Conservation (phyloP, 1,140 invertebrate species). For the Ceratina japonica region DNA sequence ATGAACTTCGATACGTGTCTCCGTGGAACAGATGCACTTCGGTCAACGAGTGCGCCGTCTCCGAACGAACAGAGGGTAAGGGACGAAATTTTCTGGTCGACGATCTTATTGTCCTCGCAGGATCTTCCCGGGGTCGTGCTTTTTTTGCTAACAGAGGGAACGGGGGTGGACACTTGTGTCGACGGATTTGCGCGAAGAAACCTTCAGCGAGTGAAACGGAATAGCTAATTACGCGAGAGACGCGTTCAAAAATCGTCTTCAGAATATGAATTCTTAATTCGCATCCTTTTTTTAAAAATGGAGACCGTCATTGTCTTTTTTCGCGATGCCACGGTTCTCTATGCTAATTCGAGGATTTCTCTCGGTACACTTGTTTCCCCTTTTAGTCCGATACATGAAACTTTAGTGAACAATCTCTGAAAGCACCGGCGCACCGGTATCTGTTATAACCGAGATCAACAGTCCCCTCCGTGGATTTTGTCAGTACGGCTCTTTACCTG, state of each 20-base stretch:
- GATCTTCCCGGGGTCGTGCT: neutral
- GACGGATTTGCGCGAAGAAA: constrained; percentile 37
- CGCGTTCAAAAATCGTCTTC: constrained; percentile 28
- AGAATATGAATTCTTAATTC: constrained; percentile 27
- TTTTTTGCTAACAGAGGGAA: neutral
- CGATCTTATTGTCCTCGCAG: neutral
- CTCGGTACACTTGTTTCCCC: neutral
- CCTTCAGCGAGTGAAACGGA: constrained; percentile 21
- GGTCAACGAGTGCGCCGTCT: neutral
- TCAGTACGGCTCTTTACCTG: too few species aligned
- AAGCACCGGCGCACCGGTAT: too few species aligned
- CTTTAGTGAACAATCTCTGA: too few species aligned
- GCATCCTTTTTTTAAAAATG: neutral
- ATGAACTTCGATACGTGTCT: neutral
- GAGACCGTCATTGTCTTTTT: neutral
- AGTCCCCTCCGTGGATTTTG: too few species aligned
- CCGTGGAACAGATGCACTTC: neutral
- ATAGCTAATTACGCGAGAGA: constrained; percentile 25
- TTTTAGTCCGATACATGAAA: too few species aligned
- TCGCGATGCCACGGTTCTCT: neutral
- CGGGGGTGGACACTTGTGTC: constrained; percentile 46
- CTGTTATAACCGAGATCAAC: too few species aligned
- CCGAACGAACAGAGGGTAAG: neutral
- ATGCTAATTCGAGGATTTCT: neutral
- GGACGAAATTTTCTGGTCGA: neutral